phyloP scores from a whole-genome alignment of 2,888 invertebrate species.

The Geotrupes spiniger region DNA sequence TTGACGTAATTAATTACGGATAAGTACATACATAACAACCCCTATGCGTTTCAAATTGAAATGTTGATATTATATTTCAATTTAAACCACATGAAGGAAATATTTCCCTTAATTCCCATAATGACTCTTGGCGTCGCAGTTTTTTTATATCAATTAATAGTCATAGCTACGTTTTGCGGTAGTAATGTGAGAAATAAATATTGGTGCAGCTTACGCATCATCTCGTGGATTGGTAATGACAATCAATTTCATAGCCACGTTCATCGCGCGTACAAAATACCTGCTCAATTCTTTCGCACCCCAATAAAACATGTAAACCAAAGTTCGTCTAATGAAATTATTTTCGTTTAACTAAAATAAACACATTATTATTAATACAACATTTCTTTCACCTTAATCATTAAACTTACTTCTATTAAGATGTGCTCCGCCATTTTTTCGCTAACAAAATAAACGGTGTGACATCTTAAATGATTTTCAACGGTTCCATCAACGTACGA shows the following conservation, averaged over 20 bases:
- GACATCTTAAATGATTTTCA: conserved; percentile 52
- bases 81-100: no score
- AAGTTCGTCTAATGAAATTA: conserved; percentile 60
- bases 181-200: conserved; percentile 7
- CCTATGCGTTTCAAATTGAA: no score
- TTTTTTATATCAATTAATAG: no score
- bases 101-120: no score
- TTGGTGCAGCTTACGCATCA: conserved; percentile 54
- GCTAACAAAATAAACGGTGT: conserved; percentile 56
- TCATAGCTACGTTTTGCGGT: no score
- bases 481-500: conserved; percentile 52
- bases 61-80: no score
- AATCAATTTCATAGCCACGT: conserved; percentile 59
- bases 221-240: conserved; percentile 64
- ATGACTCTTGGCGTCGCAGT: no score
- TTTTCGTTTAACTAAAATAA: conserved; percentile 48
- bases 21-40: no score
- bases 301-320: conserved; percentile 70
- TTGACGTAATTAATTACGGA: no score
- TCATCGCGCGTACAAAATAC: conserved; percentile 53
- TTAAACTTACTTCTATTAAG: conserved; percentile 52
- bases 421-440: conserved; percentile 57
- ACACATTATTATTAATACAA: no score
- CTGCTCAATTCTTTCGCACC: conserved; percentile 54
- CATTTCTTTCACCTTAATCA: no score